Evolutionary conservation across 2,113 vertebrate genomes (phyloP), one percentile per base, ranked within the genome.

Genomic region (Poeciliopsis occidentalis): DNA sequence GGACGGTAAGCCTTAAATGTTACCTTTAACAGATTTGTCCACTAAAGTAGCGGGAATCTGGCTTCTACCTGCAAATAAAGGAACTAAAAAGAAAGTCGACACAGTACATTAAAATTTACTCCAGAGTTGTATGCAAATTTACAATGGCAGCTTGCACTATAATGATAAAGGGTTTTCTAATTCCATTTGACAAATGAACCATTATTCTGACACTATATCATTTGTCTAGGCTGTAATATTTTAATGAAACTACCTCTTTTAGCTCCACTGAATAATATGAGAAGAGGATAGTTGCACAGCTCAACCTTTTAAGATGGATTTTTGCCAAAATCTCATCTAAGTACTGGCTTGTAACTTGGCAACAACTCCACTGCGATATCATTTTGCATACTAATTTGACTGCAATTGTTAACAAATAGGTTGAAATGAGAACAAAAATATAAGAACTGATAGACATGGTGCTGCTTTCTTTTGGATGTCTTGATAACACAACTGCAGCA

Each of bases 31-130:
- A 57, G 17, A 31, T 15, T 37, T 24, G 24, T 17, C 4, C 54
- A 26, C 6, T 34, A 54, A 26, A 26, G 30, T 11, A 32, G 31
- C 3, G 37, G 68, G 34, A 63, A 22, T 47, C 26, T 13, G 60
- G 37, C 47, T 74, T 64, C 5, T n/a, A 31, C 70, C 71, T 54
- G 32, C 26, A 11, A 69, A 31, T 15, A 30, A 63, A 24, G 63
- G 71, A 12, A 32, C 57, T 24, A 51, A 12, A 22, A 22, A 22
- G 29, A 39, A 83, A 63, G 67, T 69, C 12, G 13, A 60, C 10
- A 57, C 51, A 34, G 65, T 67, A 73, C 44, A 80, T 86, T 67
- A 6, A 27, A 81, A 75, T 83, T 71, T 64, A n/a, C 65, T 24
- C 24, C 12, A 30, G 26, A 67, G 81, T 22, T 60, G 27, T 24